Conservation (phyloP, 1,140 invertebrate species). For the Latrodectus geometricus region DNA sequence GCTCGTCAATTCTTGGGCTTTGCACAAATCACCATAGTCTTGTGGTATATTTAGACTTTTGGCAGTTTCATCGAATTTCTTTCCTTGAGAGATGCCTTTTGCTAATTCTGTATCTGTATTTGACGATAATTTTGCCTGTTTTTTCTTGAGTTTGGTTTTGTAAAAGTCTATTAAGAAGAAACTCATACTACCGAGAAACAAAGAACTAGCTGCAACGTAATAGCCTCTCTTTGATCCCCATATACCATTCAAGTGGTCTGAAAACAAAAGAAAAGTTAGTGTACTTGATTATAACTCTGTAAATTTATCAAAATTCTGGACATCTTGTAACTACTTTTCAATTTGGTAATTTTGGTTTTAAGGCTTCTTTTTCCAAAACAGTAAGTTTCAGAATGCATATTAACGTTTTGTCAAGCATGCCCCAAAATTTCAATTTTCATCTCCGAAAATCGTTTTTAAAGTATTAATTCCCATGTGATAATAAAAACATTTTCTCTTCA, state of each 20-base stretch:
- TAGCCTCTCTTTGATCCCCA: conserved; percentile 80
- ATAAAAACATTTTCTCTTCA: no score
- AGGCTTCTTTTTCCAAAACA: no score
- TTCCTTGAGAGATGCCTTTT: not conserved
- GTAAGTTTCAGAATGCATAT: no score
- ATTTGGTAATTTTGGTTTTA: no score
- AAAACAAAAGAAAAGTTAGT: conserved; percentile 24
- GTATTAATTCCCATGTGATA: no score
- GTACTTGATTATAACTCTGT: no score
- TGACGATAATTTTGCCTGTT: not conserved
- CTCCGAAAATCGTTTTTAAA: no score
- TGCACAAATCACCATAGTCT: conserved; percentile 39
- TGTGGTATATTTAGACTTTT: not conserved
- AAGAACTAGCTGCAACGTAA: conserved; percentile 83
- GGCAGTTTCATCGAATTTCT: conserved; percentile 11
- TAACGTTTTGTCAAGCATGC: no score
- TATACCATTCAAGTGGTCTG: conserved; percentile 82
- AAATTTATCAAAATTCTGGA: no score
- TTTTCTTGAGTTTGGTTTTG: conserved; percentile 69
- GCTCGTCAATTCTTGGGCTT: conserved; percentile 78
- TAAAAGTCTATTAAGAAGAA: conserved; percentile 86
- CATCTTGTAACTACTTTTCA: no score
- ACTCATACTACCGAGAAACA: conserved; percentile 80
- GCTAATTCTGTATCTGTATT: not conserved
- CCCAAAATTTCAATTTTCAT: no score